Evolutionary conservation across 2,113 vertebrate genomes (phyloP).

Genomic region (Podarcis cretensis): DNA sequence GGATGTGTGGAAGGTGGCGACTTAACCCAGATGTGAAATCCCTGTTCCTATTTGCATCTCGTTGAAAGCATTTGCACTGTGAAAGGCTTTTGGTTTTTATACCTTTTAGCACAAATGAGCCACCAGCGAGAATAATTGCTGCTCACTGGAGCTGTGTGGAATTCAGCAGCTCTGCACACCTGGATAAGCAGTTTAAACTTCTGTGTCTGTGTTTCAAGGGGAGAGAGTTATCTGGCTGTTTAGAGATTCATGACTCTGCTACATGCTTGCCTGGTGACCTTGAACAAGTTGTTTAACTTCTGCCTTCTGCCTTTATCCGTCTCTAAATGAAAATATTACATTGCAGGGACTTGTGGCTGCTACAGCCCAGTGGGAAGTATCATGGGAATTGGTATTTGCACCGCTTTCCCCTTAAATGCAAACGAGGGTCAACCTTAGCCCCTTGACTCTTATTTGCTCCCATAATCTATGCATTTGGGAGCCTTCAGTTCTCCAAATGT

Average conservation of each 20-base stretch:
- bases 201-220: conserved; percentile 55
- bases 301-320: conserved; percentile 45
- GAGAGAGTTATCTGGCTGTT: conserved; percentile 53
- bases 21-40: conserved; percentile 65
- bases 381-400: conserved; percentile 24
- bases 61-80: conserved; percentile 46
- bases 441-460: background rate
- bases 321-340: conserved; percentile 39
- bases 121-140: conserved; percentile 36
- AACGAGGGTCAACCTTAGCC: background rate
- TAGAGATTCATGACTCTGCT: conserved; percentile 17
- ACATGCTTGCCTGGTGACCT: conserved; percentile 50
- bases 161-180: conserved; percentile 67
- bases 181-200: conserved; percentile 66
- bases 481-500: too few species aligned
- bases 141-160: conserved; percentile 55
- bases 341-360: conserved; percentile 24
- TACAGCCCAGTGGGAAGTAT: conserved; percentile 34
- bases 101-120: conserved; percentile 39
- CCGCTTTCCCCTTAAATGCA: background rate
- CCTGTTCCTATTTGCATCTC: conserved; percentile 59
- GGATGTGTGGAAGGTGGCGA: conserved; percentile 49
- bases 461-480: background rate
- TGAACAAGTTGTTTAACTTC: conserved; percentile 62
- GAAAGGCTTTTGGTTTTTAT: conserved; percentile 47